Evolutionary conservation across 2,797 vertebrate species (phyloP).

Genomic region (Spinibarbus caldwelli): DNA sequence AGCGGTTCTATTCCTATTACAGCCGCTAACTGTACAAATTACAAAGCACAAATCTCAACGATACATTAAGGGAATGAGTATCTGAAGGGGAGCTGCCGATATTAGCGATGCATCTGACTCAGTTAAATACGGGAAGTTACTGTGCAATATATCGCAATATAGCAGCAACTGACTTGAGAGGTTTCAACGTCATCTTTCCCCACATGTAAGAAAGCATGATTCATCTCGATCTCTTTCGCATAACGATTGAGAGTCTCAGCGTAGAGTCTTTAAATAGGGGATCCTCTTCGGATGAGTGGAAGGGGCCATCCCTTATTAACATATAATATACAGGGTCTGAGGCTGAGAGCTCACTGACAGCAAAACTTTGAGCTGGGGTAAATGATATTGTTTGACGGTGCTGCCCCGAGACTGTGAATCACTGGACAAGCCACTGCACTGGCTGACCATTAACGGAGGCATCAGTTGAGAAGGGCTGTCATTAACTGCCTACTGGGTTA

Average conservation of each 20-base stretch:
- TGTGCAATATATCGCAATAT: slow-evolving; percentile 50
- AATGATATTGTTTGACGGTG: slow-evolving; percentile 24
- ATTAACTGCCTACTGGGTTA: not conserved
- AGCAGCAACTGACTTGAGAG: slow-evolving; percentile 39
- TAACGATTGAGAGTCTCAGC: slow-evolving; percentile 60
- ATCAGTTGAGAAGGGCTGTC: not conserved
- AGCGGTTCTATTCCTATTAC: not conserved
- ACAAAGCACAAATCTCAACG: slow-evolving; percentile 10
- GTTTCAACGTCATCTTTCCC: slow-evolving; percentile 47
- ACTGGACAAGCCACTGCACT: slow-evolving; percentile 14
- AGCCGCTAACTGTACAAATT: not conserved
- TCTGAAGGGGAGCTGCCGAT: slow-evolving; percentile 7
- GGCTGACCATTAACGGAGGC: slow-evolving; percentile 1
- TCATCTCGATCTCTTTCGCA: slow-evolving; percentile 65
- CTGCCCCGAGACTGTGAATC: slow-evolving; percentile 30
- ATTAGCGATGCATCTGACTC: slow-evolving; percentile 53
- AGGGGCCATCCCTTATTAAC: slow-evolving; percentile 72
- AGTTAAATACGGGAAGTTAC: slow-evolving; percentile 57
- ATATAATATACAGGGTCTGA: slow-evolving; percentile 35
- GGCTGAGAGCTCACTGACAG: not conserved
- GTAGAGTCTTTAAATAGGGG: slow-evolving; percentile 69
- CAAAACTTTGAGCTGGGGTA: not conserved
- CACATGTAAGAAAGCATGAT: slow-evolving; percentile 72
- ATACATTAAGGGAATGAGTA: not conserved
- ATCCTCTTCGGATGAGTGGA: slow-evolving; percentile 78